These are phyloP conservation scores for Brachyrhaphis roseni DNA, from an alignment of 2,797 vertebrate species.

Conservation along the genomic window DNA sequence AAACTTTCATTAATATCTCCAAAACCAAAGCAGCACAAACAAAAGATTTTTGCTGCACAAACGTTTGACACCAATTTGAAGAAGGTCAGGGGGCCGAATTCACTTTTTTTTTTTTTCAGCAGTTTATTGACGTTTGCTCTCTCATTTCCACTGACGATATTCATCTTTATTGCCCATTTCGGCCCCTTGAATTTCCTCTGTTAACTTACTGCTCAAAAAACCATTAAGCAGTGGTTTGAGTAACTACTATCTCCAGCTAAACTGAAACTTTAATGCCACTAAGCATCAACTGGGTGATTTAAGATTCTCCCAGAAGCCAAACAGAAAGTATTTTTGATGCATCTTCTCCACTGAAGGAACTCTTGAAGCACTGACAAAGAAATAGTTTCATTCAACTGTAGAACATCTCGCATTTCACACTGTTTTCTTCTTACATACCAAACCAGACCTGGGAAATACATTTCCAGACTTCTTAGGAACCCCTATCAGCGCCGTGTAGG, in stretches of 20 bases:
- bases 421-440: not conserved
- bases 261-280: not conserved
- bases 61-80: too few relatives aligned
- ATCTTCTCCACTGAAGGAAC: too few relatives aligned
- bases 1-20: too few relatives aligned
- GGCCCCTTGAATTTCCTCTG: not conserved
- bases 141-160: not conserved
- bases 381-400: not conserved
- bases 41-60: too few relatives aligned
- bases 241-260: not conserved
- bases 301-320: too few relatives aligned
- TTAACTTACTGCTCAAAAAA: not conserved
- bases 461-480: not conserved
- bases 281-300: not conserved
- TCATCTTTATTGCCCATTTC: not conserved
- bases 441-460: not conserved
- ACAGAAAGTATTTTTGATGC: too few relatives aligned
- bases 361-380: not conserved
- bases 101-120: not conserved
- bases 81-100: too few relatives aligned
- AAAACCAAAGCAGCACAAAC: too few relatives aligned
- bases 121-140: not conserved
- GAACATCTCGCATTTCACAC: not conserved
- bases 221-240: not conserved
- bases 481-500: not conserved